Evolutionary conservation across 2,888 invertebrate species (phyloP).

Genomic region (Byasa hedistus): DNA sequence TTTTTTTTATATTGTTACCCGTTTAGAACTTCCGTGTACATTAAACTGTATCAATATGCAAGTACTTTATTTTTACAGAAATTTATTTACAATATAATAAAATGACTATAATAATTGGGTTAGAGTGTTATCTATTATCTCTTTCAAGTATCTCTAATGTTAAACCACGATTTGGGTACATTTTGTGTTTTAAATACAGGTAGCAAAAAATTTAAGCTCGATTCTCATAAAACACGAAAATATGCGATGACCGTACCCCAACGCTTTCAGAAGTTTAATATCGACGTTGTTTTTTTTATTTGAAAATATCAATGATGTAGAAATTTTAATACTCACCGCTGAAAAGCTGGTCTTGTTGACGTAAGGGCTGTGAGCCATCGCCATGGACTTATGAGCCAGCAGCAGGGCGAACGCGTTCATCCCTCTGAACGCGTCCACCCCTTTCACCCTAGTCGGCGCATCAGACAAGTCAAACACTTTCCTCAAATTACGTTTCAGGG

Average conservation of each 20-base stretch:
- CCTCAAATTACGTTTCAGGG: conserved; percentile 70
- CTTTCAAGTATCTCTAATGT: too few relatives aligned
- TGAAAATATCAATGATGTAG: conserved; percentile 13
- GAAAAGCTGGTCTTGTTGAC: conserved; percentile 78
- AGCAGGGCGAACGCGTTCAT: conserved; percentile 78
- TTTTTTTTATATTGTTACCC: conserved; percentile 3
- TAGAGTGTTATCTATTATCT: too few relatives aligned
- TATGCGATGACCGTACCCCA: background rate
- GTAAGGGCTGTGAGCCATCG: conserved; percentile 79
- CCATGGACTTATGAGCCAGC: conserved; percentile 80
- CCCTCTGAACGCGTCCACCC: conserved; percentile 77
- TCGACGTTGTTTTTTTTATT: too few relatives aligned
- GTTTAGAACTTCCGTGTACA: too few relatives aligned
- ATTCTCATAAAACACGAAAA: background rate
- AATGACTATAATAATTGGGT: too few relatives aligned
- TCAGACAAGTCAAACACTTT: conserved; percentile 68
- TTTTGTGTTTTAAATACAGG: background rate
- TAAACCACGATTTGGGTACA: too few relatives aligned
- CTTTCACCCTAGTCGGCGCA: conserved; percentile 63
- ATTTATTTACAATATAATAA: too few relatives aligned
- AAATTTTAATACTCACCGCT: conserved; percentile 60
- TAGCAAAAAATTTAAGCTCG: background rate
- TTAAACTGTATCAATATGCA: too few relatives aligned
- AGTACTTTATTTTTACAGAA: too few relatives aligned
- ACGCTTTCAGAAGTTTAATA: too few relatives aligned